Evolutionary conservation across 37 sponge, comb jelly and placozoan species (phyloP), one percentile per base, ranked within the genome.

Genomic region (Beroe forskalii): DNA sequence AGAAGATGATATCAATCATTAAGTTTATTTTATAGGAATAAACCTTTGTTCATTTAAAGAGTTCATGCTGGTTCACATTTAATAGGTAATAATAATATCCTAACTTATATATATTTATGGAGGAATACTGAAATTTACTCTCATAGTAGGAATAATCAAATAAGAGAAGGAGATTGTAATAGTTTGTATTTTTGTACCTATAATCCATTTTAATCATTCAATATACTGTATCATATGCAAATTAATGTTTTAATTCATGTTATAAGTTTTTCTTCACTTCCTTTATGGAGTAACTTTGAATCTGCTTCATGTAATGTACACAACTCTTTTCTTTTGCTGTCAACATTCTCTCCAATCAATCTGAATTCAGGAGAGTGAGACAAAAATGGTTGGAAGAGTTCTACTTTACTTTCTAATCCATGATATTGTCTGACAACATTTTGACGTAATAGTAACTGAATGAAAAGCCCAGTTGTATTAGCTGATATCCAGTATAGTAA

Each of bases 401-500:
- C 33, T 36, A 80, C 27, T 43, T 80, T 80, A 1, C 27, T 25
- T 48, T 80, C 55, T 1, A 80, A 30, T 27, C 55, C 55, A 44
- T 80, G 86, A 1, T 28, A 25, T 43, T 43, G 19, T 43, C 86
- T 40, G 86, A 80, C 27, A 43, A 24, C 55, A 43, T 35, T 35
- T 41, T 22, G 39, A 17, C 86, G 86, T 4, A 80, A 48, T 28
- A 80, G 55, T 27, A 80, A 25, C 48, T 80, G 86, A 44, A 44
- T 80, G n/a, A 80, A n/a, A 4, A 80, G 25, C 12, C 86, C 86
- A 44, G 22, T 48, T 42, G n/a, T 28, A 25, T 80, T 80, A 28
- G 86, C 86, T 23, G 86, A 80, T 23, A 80, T 44, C 44, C 86
- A 80, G 86, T 80, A 43, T 25, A 80, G 22, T 12, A 80, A 24